Conservation (phyloP, 2,888 invertebrate genomes). For the Diaphora mendica region DNA sequence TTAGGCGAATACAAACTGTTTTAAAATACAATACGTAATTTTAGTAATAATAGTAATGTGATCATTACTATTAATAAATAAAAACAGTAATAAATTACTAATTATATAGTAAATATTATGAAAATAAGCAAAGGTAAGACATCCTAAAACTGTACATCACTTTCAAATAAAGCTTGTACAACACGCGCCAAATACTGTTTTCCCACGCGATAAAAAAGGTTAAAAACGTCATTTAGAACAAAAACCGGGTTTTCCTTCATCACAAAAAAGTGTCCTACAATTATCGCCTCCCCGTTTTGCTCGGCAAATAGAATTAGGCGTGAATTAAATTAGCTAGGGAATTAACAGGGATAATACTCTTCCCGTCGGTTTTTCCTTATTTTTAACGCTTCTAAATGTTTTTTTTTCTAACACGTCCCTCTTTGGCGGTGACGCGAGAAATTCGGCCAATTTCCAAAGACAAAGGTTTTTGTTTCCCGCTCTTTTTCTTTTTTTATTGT, state of each 20-base stretch:
- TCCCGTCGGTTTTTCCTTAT: constrained; percentile 76
- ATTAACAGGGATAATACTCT: constrained; percentile 85
- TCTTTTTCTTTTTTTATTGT: constrained; percentile 13
- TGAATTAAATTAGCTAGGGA: constrained; percentile 84
- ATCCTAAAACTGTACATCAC: neutral
- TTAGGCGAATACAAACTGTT: neutral
- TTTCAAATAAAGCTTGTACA: constrained; percentile 31
- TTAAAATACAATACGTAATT: neutral
- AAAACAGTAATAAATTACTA: neutral
- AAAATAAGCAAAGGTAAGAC: neutral
- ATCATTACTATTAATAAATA: neutral
- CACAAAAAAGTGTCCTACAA: constrained; percentile 79
- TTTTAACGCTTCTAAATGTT: constrained; percentile 71
- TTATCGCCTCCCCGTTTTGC: constrained; percentile 84
- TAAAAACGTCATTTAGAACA: constrained; percentile 58
- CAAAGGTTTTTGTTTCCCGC: constrained; percentile 50
- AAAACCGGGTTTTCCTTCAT: constrained; percentile 70
- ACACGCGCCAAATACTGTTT: constrained; percentile 53
- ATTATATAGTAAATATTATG: neutral
- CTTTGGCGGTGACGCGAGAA: constrained; percentile 46
- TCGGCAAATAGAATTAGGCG: constrained; percentile 85
- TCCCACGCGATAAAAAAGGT: constrained; percentile 71
- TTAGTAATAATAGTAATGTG: no score
- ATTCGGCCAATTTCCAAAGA: constrained; percentile 55
- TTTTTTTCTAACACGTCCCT: constrained; percentile 63